These are phyloP conservation scores for Mercenaria mercenaria DNA, from an alignment of 1,140 invertebrate species.

Conservation along the genomic window DNA sequence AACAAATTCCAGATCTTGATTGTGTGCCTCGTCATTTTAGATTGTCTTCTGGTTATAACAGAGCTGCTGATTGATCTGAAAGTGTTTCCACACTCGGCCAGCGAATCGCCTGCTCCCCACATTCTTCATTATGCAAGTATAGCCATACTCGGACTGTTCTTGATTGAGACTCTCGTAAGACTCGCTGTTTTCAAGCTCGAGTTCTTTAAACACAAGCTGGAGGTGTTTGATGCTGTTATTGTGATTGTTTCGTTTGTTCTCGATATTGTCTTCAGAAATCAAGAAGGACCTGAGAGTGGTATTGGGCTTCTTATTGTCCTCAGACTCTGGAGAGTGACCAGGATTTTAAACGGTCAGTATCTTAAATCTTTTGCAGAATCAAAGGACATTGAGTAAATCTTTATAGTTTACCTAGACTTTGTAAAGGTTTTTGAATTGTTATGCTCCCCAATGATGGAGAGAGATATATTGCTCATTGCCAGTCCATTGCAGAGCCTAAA, in stretches of 20 bases:
- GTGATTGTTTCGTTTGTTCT: constrained; percentile 84
- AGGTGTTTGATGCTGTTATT: constrained; percentile 85
- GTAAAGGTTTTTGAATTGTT: no score
- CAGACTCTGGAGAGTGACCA: constrained; percentile 83
- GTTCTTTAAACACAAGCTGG: constrained; percentile 85
- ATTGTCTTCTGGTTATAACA: constrained; percentile 83
- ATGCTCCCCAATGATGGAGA: no score
- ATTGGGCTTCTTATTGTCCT: constrained; percentile 84
- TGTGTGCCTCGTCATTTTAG: constrained; percentile 83
- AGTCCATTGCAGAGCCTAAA: no score
- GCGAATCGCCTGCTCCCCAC: constrained; percentile 66
- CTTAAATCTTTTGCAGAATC: constrained; percentile 37
- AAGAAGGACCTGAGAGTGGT: constrained; percentile 75
- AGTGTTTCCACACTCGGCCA: constrained; percentile 68
- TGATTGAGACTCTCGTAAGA: constrained; percentile 82
- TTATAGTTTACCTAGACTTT: no score
- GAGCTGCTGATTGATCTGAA: constrained; percentile 84
- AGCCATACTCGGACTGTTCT: constrained; percentile 82
- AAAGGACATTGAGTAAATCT: no score
- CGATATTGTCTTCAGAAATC: constrained; percentile 81
- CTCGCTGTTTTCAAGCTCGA: constrained; percentile 82
- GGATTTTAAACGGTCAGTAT: constrained; percentile 83
- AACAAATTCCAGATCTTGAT: constrained; percentile 84
- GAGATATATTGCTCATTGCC: no score
- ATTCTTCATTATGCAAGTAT: constrained; percentile 84